Evolutionary conservation across 2,888 invertebrate species (phyloP).

Genomic region (Pediacus dermestoides): DNA sequence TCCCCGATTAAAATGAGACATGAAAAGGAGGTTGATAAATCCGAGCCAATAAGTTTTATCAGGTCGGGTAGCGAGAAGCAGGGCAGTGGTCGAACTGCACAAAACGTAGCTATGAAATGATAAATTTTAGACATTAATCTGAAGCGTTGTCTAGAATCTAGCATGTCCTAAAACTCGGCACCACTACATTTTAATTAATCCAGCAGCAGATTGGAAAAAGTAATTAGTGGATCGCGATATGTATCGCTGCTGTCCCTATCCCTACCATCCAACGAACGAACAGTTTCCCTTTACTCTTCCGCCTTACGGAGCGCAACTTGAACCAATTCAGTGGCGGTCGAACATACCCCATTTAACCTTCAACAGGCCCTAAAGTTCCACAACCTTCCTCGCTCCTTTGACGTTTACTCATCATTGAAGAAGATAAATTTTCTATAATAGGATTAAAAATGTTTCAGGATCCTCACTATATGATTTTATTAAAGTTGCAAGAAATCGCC

Average conservation of each 20-base stretch:
- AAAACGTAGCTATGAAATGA: constrained; percentile 19
- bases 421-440: no score
- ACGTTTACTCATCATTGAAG: background rate
- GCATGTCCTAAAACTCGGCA: constrained; percentile 30
- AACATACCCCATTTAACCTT: constrained; percentile 1
- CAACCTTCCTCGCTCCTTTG: no score
- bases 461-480: no score
- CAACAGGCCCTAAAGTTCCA: constrained; percentile 1
- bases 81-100: constrained; percentile 8
- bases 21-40: constrained; percentile 23
- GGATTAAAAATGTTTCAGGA: no score
- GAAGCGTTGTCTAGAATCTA: constrained; percentile 32
- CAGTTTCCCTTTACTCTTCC: constrained; percentile 9
- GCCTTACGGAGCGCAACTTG: background rate
- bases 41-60: constrained; percentile 21
- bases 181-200: constrained; percentile 43
- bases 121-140: constrained; percentile 32
- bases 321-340: background rate
- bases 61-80: constrained; percentile 12
- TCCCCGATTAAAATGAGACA: constrained; percentile 20
- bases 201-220: constrained; percentile 42
- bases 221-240: constrained; percentile 41
- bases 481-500: no score
- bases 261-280: no score
- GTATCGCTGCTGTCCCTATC: no score